Evolutionary conservation across 2,113 vertebrate species (phyloP).

Genomic region (Scomber colias): DNA sequence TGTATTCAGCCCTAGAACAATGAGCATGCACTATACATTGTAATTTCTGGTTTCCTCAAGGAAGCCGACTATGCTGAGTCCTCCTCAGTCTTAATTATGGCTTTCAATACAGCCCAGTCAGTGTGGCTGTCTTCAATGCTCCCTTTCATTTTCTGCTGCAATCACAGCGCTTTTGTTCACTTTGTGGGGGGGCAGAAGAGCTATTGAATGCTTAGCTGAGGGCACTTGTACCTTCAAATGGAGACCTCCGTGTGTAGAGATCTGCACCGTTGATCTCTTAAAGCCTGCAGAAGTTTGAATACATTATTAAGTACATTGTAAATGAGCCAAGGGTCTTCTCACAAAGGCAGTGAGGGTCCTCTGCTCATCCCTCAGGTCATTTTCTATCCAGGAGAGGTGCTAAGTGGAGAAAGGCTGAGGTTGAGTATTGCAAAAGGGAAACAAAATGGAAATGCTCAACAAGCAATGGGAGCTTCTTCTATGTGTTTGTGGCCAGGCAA

Average conservation of each 20-base stretch:
- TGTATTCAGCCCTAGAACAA: conserved; percentile 10
- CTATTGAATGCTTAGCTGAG: conserved; percentile 39
- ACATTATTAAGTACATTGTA: conserved; percentile 25
- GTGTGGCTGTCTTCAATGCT: conserved; percentile 34
- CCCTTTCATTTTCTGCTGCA: conserved; percentile 61
- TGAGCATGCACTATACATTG: not conserved
- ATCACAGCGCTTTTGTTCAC: conserved; percentile 64
- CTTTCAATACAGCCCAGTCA: conserved; percentile 40
- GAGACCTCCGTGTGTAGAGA: conserved; percentile 20
- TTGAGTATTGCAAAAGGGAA: not conserved
- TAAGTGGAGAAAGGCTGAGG: conserved; percentile 1
- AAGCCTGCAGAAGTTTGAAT: conserved; percentile 29
- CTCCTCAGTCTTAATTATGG: conserved; percentile 47
- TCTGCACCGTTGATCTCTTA: conserved; percentile 21
- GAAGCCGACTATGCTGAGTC: conserved; percentile 38
- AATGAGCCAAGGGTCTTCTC: conserved; percentile 6
- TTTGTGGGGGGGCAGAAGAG: conserved; percentile 13
- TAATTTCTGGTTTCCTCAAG: conserved; percentile 43
- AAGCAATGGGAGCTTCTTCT: not conserved
- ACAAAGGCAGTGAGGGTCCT: conserved; percentile 6
- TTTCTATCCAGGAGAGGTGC: conserved; percentile 20
- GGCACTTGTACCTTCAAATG: conserved; percentile 33
- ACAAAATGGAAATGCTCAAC: conserved; percentile 31
- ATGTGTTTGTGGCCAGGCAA: conserved; percentile 3
- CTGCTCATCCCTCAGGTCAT: not conserved